Evolutionary conservation across 2,888 invertebrate species (phyloP), one percentile per base, ranked within the genome.

Genomic region (Scrobipalpa costella): DNA sequence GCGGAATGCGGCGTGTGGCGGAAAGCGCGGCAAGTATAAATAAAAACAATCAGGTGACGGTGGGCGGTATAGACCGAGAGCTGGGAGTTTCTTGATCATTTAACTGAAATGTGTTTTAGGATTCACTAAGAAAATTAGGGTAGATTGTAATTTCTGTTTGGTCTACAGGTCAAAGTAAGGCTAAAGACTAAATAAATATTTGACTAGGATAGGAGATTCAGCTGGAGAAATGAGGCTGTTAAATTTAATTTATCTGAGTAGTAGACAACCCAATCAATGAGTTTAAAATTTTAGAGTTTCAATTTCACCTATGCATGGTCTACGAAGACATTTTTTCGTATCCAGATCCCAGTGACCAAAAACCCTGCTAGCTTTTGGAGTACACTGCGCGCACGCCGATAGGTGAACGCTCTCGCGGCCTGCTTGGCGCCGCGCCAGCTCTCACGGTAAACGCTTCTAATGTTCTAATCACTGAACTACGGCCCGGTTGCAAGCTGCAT

Each of bases 331-430:
- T 13, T 13, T 40, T 11, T 40, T 40, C 13, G 13, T 2, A 13
- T 40, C 13, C 13, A 13, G 11, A 40, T 44, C 44, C 15, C 15
- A 1, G 6, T 15, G 1, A 15, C 44, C 44, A 15, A 44, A 44
- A n/a, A 9, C n/a, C 15, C 15, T 7, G 7, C 33, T 34, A 15
- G 7, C 55, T 55, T 34, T n/a, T 7, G 11, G 34, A 13, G 34
- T 55, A 34, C 0, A 7, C 19, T 33, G 59, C 59, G 59, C 40
- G 38, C 74, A 74, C 71, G 75, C 76, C 71, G 80, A 69, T 76
- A 81, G 89, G 88, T 91, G 88, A 90, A 91, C 85, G 91, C 82
- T 86, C 90, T 80, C 74, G 76, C 89, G 90, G 80, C 90, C 89
- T 80, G 89, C 77, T 90, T 90, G 90, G 90, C 88, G 66, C 79